phyloP scores from a whole-genome alignment of 2,888 invertebrate genomes.

The Podotricha telesiphe region DNA sequence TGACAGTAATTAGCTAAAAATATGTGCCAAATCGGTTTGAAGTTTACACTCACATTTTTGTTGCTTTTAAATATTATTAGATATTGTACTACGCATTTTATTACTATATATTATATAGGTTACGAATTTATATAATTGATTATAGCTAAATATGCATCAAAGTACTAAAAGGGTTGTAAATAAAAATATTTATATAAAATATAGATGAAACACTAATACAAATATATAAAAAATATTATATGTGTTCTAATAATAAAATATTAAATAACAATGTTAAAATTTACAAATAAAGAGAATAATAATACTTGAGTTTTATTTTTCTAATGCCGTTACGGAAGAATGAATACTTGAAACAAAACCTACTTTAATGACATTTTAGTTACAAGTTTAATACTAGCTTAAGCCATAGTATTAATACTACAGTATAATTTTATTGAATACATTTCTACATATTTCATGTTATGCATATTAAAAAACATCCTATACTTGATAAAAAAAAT shows the following conservation, averaged over 20 bases:
- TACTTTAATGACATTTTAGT: too few species aligned
- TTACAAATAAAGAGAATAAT: slow-evolving; percentile 44
- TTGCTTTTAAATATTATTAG: background rate
- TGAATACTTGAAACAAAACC: too few species aligned
- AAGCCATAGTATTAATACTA: too few species aligned
- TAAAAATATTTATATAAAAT: slow-evolving; percentile 46
- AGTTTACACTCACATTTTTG: background rate
- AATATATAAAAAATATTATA: slow-evolving; percentile 40
- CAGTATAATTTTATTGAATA: too few species aligned
- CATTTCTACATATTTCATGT: too few species aligned
- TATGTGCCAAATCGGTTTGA: slow-evolving; percentile 11
- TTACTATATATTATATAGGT: slow-evolving; percentile 1
- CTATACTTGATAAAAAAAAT: too few species aligned
- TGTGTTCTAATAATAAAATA: slow-evolving; percentile 45
- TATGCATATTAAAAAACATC: too few species aligned
- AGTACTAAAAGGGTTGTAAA: slow-evolving; percentile 45
- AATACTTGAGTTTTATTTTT: slow-evolving; percentile 29
- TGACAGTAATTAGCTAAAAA: background rate
- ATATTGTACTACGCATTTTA: slow-evolving; percentile 9
- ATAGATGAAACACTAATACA: slow-evolving; percentile 40
- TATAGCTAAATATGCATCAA: slow-evolving; percentile 35
- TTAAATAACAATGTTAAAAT: slow-evolving; percentile 43
- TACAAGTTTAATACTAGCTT: too few species aligned
- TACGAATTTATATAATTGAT: slow-evolving; percentile 13
- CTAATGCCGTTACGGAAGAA: background rate